Evolutionary conservation across 2,797 vertebrate species (phyloP).

Genomic region (Lagorchestes hirsutus): DNA sequence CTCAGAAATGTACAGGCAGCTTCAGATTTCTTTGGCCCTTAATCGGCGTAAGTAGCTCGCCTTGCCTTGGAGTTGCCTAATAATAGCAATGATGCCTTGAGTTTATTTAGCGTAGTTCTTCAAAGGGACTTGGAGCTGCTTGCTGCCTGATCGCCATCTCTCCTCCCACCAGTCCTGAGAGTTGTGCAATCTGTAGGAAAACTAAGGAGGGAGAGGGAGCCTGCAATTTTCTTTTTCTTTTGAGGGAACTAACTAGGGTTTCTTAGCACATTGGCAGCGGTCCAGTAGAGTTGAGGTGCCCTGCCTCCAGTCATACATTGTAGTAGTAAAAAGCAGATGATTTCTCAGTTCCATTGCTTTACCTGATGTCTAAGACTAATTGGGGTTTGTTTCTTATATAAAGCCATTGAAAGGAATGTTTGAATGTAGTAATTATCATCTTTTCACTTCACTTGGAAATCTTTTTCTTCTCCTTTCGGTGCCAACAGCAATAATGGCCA

Average conservation of each 20-base stretch:
- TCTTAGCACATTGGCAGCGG: not conserved
- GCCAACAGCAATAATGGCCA: not conserved
- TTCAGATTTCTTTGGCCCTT: slow-evolving; percentile 77
- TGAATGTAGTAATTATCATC: slow-evolving; percentile 2
- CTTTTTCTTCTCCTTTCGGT: not conserved
- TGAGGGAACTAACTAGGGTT: not conserved
- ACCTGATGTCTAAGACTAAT: not conserved
- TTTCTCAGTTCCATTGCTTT: not conserved
- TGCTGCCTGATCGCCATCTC: not conserved
- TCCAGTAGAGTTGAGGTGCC: not conserved
- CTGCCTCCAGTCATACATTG: not conserved
- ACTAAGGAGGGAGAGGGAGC: not conserved
- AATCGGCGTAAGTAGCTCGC: slow-evolving; percentile 65
- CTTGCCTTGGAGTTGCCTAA: slow-evolving; percentile 30
- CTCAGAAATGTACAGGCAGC: slow-evolving; percentile 65
- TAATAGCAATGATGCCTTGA: not conserved
- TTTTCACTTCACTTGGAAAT: not conserved
- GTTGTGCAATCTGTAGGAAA: not conserved
- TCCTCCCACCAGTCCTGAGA: not conserved
- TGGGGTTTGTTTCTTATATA: not conserved
- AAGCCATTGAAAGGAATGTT: slow-evolving; percentile 28
- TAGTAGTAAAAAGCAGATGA: not conserved
- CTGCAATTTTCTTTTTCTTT: not conserved
- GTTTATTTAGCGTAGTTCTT: slow-evolving; percentile 18
- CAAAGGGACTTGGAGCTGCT: not conserved